Percentiles rank a stretch among this genome's conserved stretches.
These are phyloP conservation scores for Dromius quadrimaculatus DNA, from an alignment of 2,888 invertebrate genomes.

Conservation along the genomic window DNA sequence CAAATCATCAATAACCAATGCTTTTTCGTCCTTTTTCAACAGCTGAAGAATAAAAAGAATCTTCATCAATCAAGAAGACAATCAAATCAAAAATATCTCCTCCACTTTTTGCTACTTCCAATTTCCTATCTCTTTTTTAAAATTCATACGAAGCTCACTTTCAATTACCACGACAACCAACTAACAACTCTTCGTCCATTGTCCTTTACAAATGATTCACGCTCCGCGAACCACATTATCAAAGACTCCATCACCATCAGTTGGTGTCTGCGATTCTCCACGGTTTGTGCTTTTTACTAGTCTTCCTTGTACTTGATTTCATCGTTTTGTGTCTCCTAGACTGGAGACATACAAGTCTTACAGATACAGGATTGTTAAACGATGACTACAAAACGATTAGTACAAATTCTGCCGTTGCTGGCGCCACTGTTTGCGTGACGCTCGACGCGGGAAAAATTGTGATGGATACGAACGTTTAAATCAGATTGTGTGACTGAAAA, in stretches of 20 bases:
- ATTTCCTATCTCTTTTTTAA: neutral
- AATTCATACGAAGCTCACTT: no score
- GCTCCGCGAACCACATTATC: neutral
- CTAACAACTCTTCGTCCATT: neutral
- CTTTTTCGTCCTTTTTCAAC: no score
- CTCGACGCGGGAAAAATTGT: constrained; percentile 23
- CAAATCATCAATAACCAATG: no score
- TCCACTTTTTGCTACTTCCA: neutral
- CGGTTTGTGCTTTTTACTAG: neutral
- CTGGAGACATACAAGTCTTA: neutral
- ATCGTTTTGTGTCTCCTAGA: constrained; percentile 11
- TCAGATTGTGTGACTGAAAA: constrained; percentile 38
- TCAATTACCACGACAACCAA: no score
- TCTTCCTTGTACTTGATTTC: neutral
- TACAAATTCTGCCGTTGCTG: constrained; percentile 28
- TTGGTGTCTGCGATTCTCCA: neutral
- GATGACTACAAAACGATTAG: constrained; percentile 47
- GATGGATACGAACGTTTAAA: constrained; percentile 27
- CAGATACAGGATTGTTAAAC: constrained; percentile 37
- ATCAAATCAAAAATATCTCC: neutral
- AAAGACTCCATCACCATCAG: neutral
- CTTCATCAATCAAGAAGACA: neutral
- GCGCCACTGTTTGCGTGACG: constrained; percentile 47
- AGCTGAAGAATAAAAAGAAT: no score
- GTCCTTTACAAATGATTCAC: neutral